Conservation (phyloP, 2,888 invertebrate species). For the Drosophila borborema region DNA sequence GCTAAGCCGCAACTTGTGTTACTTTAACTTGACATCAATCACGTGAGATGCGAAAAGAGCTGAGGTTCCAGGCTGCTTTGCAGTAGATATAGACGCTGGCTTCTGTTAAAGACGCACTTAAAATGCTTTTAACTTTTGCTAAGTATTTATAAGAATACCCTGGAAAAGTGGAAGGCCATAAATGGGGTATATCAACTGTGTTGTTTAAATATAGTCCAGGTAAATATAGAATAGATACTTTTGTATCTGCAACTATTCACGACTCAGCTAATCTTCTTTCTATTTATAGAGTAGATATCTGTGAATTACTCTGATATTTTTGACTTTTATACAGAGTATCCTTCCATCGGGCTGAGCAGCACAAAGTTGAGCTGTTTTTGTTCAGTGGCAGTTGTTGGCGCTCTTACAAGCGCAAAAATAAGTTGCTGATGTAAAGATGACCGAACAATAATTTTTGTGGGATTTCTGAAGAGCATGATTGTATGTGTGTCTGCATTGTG, state of each 20-base stretch:
- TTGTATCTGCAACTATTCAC: not conserved
- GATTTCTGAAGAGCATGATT: conserved; percentile 51
- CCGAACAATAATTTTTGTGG: conserved; percentile 66
- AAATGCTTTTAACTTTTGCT: conserved; percentile 73
- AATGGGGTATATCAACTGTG: not conserved
- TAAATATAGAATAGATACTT: not conserved
- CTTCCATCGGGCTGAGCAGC: not conserved
- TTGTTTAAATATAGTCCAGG: not conserved
- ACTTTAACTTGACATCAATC: conserved; percentile 74
- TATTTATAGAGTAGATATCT: not conserved
- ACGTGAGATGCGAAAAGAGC: conserved; percentile 32
- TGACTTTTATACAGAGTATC: conserved; percentile 13
- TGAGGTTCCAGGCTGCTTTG: conserved; percentile 10
- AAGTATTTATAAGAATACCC: conserved; percentile 35
- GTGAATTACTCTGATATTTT: not conserved
- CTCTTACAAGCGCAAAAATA: conserved; percentile 38
- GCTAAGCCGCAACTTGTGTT: conserved; percentile 57
- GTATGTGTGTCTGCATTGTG: conserved; percentile 28
- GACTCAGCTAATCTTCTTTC: not conserved
- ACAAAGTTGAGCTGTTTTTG: conserved; percentile 1
- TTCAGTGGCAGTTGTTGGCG: conserved; percentile 25
- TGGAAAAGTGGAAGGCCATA: not conserved
- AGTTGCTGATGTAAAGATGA: conserved; percentile 75
- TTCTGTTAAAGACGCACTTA: conserved; percentile 74
- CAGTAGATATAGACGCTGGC: conserved; percentile 34